Evolutionary conservation across 2,797 vertebrate genomes (phyloP), one percentile per base, ranked within the genome.

Genomic region (Podarcis lilfordi): DNA sequence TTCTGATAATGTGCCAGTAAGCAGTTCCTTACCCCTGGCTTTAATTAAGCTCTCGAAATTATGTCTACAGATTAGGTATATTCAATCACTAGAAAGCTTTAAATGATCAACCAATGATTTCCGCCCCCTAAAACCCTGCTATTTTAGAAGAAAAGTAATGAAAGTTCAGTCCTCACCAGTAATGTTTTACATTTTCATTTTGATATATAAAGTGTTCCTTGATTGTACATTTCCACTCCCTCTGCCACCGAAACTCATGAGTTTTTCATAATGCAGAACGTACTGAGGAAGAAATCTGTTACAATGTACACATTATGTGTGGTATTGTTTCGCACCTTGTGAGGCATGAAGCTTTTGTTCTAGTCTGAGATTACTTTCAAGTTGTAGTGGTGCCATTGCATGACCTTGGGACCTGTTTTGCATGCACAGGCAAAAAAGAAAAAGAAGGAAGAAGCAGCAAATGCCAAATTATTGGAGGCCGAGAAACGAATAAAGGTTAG

Each of bases 401-500:
- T 97, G 96, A 96, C 95, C 94, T 95, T 95, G 93, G 95, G 93
- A 97, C 94, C 95, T 97, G 94, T 97, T 98, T 97, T 97, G 88
- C 95, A 95, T 95, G 94, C 95, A 95, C 96, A 99, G 99, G 98
- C 97, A 86, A 99, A 98, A 97, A 98, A 98, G 97, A 99, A 97
- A 96, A 99, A 98, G 97, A 99, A 98, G 95, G 98, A 99, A 96
- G 98, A 98, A 95, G 98, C 98, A 79, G 98, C 98, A 94, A 99
- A 98, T 97, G 98, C 98, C 94, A 99, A 98, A 98, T 98, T 99
- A 97, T 88, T 99, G 96, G 98, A 99, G 95, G 98, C 98, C 45
- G 98, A 99, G 96, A 99, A 98, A 97, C 97, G 98, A 96, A 98
- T 97, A 96, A 98, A 99, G 98, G 99, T 99, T 96, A 97, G 97